Evolutionary conservation across 2,888 invertebrate species (phyloP), one percentile per base, ranked within the genome.

Genomic region (Shargacucullia verbasci): DNA sequence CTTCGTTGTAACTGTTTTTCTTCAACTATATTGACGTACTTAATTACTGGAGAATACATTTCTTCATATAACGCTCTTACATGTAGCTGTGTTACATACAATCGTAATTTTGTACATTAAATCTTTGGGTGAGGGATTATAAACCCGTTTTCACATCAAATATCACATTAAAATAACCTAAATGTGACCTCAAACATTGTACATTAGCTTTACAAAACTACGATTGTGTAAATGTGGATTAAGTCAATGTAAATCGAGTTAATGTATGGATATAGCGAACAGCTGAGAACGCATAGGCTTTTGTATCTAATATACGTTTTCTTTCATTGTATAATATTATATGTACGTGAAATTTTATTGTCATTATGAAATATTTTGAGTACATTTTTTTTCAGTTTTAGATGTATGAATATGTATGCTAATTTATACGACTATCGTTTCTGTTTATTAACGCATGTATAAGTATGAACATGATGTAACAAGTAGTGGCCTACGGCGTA

Each of bases 271-370:
- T 64, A 56, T 64, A 73, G 68, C 53, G 62, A 61, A 66, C 62
- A 52, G 70, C 74, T 69, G 61, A 70, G 41, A 64, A 70, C 65
- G 70, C 75, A 59, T 70, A 70, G 60, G 72, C 73, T 81, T 76
- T 74, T 77, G 66, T 80, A 78, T 78, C 67, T 79, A 74, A 62
- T 75, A 71, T 72, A 73, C 73, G 72, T 73, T 74, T 61, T 71
- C 66, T 68, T 61, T 75, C 66, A 69, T 73, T 81, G 78, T 82
- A 81, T 75, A 70, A 77, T 81, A 77, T 65, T 71, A 63, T 66
- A 48, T 69, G 62, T 73, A 76, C 55, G 68, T 70, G 68, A 66
- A 70, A 63, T 59, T 70, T 50, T 67, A 66, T 63, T 70, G 64
- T 76, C 76, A 71, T 68, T 68, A 70, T 73, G 71, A 67, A 75